A percentile compares a stretch with the other conserved stretches of the same genome.
Evolutionary conservation across 53 echinoderm and acorn worm species (phyloP).

Genomic region (Paelopatides confundens): DNA sequence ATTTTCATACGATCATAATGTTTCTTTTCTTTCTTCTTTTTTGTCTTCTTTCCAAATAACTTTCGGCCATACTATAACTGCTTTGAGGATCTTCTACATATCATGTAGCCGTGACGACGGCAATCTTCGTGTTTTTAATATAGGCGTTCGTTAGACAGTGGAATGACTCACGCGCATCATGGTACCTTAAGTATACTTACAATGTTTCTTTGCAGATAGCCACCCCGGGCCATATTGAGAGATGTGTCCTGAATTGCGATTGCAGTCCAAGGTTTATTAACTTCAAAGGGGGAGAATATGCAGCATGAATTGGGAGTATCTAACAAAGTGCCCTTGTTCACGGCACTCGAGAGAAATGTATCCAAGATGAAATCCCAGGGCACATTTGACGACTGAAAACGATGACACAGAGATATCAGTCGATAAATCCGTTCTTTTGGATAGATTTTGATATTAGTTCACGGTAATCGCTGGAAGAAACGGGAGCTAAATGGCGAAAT

Average conservation of each 20-base stretch:
- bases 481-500: neutral
- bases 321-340: slow-evolving; percentile 5
- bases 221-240: slow-evolving; percentile 6
- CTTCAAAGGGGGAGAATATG: neutral
- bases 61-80: no score
- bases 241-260: slow-evolving; percentile 17
- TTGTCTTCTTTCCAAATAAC: no score
- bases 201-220: neutral
- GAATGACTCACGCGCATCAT: slow-evolving; percentile 26
- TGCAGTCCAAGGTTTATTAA: slow-evolving; percentile 1
- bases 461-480: neutral
- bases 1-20: no score
- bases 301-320: neutral
- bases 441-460: neutral
- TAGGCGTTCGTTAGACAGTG: neutral
- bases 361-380: slow-evolving; percentile 5
- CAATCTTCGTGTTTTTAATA: no score
- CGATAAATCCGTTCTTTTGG: neutral
- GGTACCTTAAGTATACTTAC: slow-evolving; percentile 14
- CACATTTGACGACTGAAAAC: slow-evolving; percentile 4
- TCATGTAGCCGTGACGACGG: no score
- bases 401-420: neutral
- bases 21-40: no score
- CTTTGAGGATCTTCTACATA: no score
- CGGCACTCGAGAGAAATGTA: slow-evolving; percentile 13